Evolutionary conservation across 2,797 vertebrate species (phyloP).

Genomic region (Percopsis omiscomaycus): DNA sequence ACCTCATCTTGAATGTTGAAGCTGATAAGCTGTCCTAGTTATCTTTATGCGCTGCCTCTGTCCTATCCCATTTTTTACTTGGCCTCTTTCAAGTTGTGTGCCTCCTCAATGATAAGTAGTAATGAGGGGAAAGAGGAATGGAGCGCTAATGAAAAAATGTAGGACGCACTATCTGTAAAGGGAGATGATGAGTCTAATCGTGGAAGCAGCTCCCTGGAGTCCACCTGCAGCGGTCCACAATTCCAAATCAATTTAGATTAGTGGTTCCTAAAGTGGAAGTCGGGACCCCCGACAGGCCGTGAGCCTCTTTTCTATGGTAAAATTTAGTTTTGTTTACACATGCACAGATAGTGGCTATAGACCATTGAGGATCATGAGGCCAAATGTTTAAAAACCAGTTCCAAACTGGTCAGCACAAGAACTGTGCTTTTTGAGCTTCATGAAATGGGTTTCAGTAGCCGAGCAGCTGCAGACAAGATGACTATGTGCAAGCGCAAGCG

Average conservation of each 20-base stretch:
- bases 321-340: no score
- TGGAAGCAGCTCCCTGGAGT: conserved; percentile 23
- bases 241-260: conserved; percentile 21
- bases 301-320: background rate
- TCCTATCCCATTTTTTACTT: background rate
- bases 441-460: no score
- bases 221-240: conserved; percentile 26
- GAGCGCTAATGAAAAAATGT: conserved; percentile 23
- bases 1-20: conserved; percentile 5
- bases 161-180: conserved; percentile 29
- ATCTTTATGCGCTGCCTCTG: background rate
- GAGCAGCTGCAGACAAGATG: no score
- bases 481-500: no score
- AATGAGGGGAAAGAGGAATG: conserved; percentile 14
- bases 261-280: no score
- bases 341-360: no score
- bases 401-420: no score
- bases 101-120: conserved; percentile 2
- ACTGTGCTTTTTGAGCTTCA: no score
- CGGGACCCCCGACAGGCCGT: no score
- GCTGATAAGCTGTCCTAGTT: background rate
- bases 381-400: no score
- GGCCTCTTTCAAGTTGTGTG: no score
- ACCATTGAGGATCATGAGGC: no score
- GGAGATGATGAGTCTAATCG: conserved; percentile 32